These are phyloP conservation scores for Drosophila subquinaria DNA, from an alignment of 2,888 invertebrate genomes.

Conservation along the genomic window DNA sequence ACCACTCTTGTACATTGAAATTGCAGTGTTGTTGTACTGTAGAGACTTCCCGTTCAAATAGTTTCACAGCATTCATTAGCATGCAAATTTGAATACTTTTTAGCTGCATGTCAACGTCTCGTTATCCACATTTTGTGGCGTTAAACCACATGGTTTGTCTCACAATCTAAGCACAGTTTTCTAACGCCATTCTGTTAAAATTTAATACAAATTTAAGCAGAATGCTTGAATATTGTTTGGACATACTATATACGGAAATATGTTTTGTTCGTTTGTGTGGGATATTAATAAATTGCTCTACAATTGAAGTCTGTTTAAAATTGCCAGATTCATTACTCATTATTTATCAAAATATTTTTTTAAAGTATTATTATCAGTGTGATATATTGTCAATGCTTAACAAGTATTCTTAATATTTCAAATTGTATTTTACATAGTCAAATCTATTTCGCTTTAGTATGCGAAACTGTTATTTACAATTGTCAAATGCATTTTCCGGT, in stretches of 20 bases:
- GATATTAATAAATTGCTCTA: not conserved
- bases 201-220: not conserved
- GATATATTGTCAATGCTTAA: too few species aligned
- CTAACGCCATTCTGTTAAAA: not conserved
- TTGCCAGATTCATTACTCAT: not conserved
- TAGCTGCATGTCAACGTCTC: constrained; percentile 23
- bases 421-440: too few species aligned
- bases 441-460: not conserved
- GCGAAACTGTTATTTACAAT: constrained; percentile 16
- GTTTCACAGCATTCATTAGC: constrained; percentile 57
- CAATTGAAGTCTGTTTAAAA: constrained; percentile 1
- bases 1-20: not conserved
- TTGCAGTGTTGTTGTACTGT: not conserved
- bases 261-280: not conserved
- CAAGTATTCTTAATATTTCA: too few species aligned
- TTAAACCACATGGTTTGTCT: constrained; percentile 28
- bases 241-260: not conserved
- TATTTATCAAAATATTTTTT: too few species aligned
- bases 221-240: not conserved
- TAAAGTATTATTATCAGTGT: too few species aligned
- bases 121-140: constrained; percentile 20
- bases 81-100: constrained; percentile 59
- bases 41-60: constrained; percentile 14
- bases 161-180: constrained; percentile 12
- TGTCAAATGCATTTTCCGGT: constrained; percentile 22